Base-by-base conservation (phyloP, 2,888 invertebrate genomes). In the Drosophila quasianomalipes region DNA sequence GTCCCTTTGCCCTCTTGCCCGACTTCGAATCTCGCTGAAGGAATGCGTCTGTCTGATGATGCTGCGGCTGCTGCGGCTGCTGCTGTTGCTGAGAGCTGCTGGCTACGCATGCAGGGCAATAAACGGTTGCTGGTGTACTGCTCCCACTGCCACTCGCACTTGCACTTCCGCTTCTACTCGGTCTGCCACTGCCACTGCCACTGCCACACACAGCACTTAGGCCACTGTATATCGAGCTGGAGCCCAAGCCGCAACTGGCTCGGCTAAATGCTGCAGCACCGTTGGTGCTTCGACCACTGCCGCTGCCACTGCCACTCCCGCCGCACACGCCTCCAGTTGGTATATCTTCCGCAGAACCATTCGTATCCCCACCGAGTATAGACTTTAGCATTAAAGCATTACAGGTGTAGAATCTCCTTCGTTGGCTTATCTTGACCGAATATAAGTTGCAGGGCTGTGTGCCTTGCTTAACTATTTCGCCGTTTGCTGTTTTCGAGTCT, bases 341-440 rank as follows among this genome's bases (percentile, higher is more conserved):
- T 66, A 66, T 30, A 68, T 91, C 92, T 80, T 91, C 91, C 77
- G 85, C 85, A 65, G 89, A 85, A 85, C 89, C 92, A 80, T 90
- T 89, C 81, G 92, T 86, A 82, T 92, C 92, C 73, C 89, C 87
- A 81, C 92, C 91, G 66, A 92, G 89, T 70, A 93, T 91, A 69
- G 92, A 92, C 80, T 91, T 93, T 87, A 93, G 92, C 93, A 93
- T 93, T 90, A 93, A 93, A 88, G 91, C 93, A 93, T 93, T 91
- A 91, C 92, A 91, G 76, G 84, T 85, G 47, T 91, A 91, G 73
- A 90, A 89, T 83, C 89, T 86, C 78, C 79, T 85, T 71, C 85
- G 89, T 82, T 89, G 84, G 82, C 89, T 88, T 89, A 83, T 89
- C 82, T 89, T 89, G 82, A 75, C 62, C 30, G 28, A 31, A 58